Evolutionary conservation across 2,888 invertebrate species (phyloP).

Genomic region (Cephonodes hylas): DNA sequence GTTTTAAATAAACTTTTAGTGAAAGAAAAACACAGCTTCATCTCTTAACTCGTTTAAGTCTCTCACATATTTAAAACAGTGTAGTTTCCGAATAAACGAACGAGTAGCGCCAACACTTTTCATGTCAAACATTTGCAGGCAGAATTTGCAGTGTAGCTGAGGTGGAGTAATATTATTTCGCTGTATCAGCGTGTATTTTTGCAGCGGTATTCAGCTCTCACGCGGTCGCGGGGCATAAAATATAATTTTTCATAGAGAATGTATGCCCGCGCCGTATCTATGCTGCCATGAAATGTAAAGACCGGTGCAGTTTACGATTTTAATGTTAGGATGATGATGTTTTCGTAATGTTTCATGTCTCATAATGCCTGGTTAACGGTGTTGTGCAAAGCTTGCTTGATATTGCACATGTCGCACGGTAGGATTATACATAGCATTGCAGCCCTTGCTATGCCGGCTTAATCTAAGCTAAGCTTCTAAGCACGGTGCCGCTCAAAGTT

Average conservation of each 20-base stretch:
- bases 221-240: background rate
- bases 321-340: no score
- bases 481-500: no score
- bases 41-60: no score
- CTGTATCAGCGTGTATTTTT: background rate
- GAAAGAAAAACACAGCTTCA: no score
- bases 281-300: background rate
- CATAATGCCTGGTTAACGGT: no score
- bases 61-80: background rate
- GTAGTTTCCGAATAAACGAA: background rate
- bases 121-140: background rate
- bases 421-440: no score
- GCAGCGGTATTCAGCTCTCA: background rate
- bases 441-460: no score
- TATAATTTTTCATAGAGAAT: constrained; percentile 1
- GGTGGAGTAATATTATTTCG: background rate
- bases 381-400: no score
- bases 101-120: background rate
- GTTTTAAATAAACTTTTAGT: no score
- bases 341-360: no score
- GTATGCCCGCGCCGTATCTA: background rate
- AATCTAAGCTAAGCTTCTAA: no score
- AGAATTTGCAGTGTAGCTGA: background rate
- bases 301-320: background rate
- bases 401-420: no score